phyloP scores from a whole-genome alignment of 1,140 invertebrate genomes.

The Drosophila novamexicana region DNA sequence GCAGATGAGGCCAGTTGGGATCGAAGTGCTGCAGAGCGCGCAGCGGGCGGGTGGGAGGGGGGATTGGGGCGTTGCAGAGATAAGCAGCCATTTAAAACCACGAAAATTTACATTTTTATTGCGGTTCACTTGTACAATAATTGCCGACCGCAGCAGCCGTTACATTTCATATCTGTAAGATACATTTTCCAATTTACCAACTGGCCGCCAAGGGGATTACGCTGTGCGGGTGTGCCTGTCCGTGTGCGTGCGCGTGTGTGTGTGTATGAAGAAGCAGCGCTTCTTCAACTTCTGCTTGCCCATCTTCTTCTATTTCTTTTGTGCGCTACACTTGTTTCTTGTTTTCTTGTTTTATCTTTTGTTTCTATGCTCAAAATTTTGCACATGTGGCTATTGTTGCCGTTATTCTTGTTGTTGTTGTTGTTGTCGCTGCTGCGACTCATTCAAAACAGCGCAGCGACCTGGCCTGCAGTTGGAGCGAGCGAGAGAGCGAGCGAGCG shows the following conservation, averaged over 20 bases:
- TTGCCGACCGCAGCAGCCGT: conserved; percentile 34
- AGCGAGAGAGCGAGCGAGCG: not conserved
- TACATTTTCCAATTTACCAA: conserved; percentile 52
- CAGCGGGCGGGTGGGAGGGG: not conserved
- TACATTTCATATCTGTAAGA: conserved; percentile 59
- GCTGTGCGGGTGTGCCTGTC: conserved; percentile 20
- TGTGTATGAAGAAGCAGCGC: conserved; percentile 1
- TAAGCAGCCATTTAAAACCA: conserved; percentile 41
- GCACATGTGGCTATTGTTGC: conserved; percentile 69
- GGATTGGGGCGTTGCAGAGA: conserved; percentile 9
- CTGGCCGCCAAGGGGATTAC: conserved; percentile 58
- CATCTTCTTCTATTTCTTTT: conserved; percentile 47
- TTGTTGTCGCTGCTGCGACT: conserved; percentile 51
- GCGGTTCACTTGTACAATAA: conserved; percentile 50
- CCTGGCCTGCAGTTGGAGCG: conserved; percentile 41
- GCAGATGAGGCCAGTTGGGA: conserved; percentile 25
- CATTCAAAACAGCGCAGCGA: conserved; percentile 49
- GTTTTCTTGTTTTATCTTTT: conserved; percentile 73
- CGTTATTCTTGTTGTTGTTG: conserved; percentile 47
- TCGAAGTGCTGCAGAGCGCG: not conserved
- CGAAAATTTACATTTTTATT: conserved; percentile 63
- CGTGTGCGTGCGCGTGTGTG: not conserved
- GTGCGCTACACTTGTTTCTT: conserved; percentile 71
- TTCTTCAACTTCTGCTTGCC: not conserved
- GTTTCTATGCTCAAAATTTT: conserved; percentile 81